A percentile compares a stretch with the other conserved stretches of the same genome.
Evolutionary conservation across 2,888 invertebrate genomes (phyloP).

Genomic region (Polyommatus icarus): DNA sequence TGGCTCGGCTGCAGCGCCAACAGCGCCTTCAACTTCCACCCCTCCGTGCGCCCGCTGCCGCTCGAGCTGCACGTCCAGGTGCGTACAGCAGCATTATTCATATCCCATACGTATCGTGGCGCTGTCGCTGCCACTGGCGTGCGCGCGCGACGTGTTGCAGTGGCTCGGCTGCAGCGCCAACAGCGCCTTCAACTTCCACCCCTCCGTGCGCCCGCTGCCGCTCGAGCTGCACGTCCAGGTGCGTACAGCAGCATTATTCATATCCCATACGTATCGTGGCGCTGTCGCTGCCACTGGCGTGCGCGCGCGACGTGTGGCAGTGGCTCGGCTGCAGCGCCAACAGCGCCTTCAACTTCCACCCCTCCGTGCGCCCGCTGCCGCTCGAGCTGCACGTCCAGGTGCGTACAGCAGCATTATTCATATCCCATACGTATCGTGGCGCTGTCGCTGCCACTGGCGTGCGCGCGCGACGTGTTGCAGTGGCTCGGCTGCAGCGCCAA

Average conservation of each 20-base stretch:
- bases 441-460: slow-evolving; percentile 94
- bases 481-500: slow-evolving; percentile 98
- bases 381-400: slow-evolving; percentile 95
- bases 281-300: slow-evolving; percentile 94
- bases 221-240: slow-evolving; percentile 95
- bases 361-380: slow-evolving; percentile 96
- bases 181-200: slow-evolving; percentile 98
- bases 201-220: slow-evolving; percentile 96
- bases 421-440: slow-evolving; percentile 94
- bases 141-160: slow-evolving; percentile 96
- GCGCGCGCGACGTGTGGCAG: slow-evolving; percentile 96
- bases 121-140: slow-evolving; percentile 94
- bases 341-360: slow-evolving; percentile 98
- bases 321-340: slow-evolving; percentile 98
- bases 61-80: slow-evolving; percentile 95
- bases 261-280: slow-evolving; percentile 94
- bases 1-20: slow-evolving; percentile 98
- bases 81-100: neutral
- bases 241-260: neutral
- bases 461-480: slow-evolving; percentile 96
- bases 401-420: neutral
- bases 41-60: slow-evolving; percentile 96
- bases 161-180: slow-evolving; percentile 98
- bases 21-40: slow-evolving; percentile 98
- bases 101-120: slow-evolving; percentile 94